A percentile compares a stretch with the other conserved stretches of the same genome.
phyloP scores from a whole-genome alignment of 2,888 invertebrate genomes.

The Gerris lacustris region DNA sequence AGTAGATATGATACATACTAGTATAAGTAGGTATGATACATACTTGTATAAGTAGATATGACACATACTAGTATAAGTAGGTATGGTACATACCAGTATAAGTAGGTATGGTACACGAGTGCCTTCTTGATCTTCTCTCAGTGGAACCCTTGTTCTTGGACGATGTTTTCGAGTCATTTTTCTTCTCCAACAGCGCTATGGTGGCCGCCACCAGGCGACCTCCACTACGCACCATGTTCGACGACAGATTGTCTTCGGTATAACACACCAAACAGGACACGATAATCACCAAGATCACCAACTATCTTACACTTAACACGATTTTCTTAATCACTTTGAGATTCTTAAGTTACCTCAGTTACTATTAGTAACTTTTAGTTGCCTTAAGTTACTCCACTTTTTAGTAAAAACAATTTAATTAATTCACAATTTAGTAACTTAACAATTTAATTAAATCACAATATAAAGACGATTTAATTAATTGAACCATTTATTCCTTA shows the following conservation, averaged over 20 bases:
- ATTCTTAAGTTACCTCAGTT: too few relatives aligned
- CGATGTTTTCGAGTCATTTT: slow-evolving; percentile 33
- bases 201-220: slow-evolving; percentile 48
- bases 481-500: too few relatives aligned
- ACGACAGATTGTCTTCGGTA: slow-evolving; percentile 35
- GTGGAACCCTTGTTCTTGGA: not conserved
- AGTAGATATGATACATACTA: not conserved
- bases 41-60: not conserved
- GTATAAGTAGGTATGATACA: not conserved
- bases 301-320: not conserved
- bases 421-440: too few relatives aligned
- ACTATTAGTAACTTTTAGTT: too few relatives aligned
- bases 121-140: not conserved
- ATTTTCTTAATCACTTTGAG: too few relatives aligned
- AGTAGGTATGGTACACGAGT: not conserved
- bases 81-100: not conserved
- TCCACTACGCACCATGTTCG: slow-evolving; percentile 41
- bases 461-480: too few relatives aligned
- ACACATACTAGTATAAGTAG: not conserved
- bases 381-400: too few relatives aligned
- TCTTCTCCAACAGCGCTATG: slow-evolving; percentile 41
- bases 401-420: too few relatives aligned
- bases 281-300: slow-evolving; percentile 10
- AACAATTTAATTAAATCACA: too few relatives aligned
- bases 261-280: slow-evolving; percentile 12